phyloP scores from a whole-genome alignment of 2,888 invertebrate species.

The Oscheius sp. region DNA sequence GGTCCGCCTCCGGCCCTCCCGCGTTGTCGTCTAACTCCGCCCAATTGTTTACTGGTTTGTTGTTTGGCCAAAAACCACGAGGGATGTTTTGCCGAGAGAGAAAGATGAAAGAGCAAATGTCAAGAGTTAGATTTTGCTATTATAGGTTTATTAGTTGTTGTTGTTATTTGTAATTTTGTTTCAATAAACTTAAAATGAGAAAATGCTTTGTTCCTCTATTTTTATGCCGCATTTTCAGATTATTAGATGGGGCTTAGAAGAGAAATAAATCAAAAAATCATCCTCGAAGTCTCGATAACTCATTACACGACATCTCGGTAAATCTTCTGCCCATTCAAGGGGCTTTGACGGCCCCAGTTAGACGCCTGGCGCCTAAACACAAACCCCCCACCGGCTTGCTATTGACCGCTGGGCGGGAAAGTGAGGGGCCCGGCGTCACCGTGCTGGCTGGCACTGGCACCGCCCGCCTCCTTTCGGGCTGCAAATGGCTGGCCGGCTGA shows the following conservation, averaged over 20 bases:
- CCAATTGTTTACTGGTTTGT: conserved; percentile 27
- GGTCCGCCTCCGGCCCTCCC: conserved; percentile 29
- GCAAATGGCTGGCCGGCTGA: conserved; percentile 33
- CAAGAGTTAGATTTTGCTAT: not conserved
- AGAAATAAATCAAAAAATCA: not conserved
- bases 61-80: conserved; percentile 21
- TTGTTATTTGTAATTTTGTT: not conserved
- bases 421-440: not conserved
- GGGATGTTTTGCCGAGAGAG: not conserved
- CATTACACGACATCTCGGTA: too few species aligned
- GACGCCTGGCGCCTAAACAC: not conserved
- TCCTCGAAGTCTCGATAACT: too few species aligned
- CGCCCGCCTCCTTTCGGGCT: conserved; percentile 17
- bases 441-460: conserved; percentile 28
- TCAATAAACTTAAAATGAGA: not conserved
- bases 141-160: not conserved
- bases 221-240: too few species aligned
- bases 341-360: too few species aligned
- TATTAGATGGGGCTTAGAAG: not conserved
- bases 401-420: conserved; percentile 27
- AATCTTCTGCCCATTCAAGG: too few species aligned
- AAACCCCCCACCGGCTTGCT: not conserved
- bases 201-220: too few species aligned
- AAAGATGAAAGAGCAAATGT: not conserved
- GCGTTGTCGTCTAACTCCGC: conserved; percentile 14